Evolutionary conservation across 1,140 invertebrate species (phyloP).

Genomic region (Hycleus phaleratus): DNA sequence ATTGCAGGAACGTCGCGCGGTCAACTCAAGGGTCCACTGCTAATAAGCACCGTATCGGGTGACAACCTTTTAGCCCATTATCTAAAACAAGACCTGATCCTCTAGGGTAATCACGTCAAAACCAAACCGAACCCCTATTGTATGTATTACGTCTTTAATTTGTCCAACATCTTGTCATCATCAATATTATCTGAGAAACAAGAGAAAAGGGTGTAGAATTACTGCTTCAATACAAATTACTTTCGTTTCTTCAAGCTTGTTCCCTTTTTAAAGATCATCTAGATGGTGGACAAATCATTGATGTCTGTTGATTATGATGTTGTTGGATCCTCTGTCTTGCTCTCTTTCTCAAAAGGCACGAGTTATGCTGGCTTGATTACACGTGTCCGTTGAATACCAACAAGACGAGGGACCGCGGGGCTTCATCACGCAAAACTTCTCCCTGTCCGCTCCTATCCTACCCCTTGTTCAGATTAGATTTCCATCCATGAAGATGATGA

Average conservation of each 20-base stretch:
- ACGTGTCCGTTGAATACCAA: slow-evolving; percentile 33
- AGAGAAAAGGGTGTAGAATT: too few relatives aligned
- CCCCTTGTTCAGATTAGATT: slow-evolving; percentile 13
- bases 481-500: not conserved
- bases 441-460: not conserved
- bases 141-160: not conserved
- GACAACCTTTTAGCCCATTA: slow-evolving; percentile 17
- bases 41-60: slow-evolving; percentile 13
- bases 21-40: slow-evolving; percentile 9
- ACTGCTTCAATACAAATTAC: too few relatives aligned
- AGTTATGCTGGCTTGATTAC: slow-evolving; percentile 31
- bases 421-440: slow-evolving; percentile 16
- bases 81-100: slow-evolving; percentile 15
- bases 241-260: not conserved
- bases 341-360: slow-evolving; percentile 19
- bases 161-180: too few relatives aligned
- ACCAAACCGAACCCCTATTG: not conserved
- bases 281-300: not conserved
- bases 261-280: not conserved
- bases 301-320: not conserved
- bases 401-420: slow-evolving; percentile 26
- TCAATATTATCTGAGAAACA: too few relatives aligned
- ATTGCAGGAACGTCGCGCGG: slow-evolving; percentile 6
- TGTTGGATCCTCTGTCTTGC: not conserved
- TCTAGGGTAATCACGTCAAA: slow-evolving; percentile 17